phyloP scores from a whole-genome alignment of 1,140 invertebrate genomes.

The Pogonomyrmex californicus region DNA sequence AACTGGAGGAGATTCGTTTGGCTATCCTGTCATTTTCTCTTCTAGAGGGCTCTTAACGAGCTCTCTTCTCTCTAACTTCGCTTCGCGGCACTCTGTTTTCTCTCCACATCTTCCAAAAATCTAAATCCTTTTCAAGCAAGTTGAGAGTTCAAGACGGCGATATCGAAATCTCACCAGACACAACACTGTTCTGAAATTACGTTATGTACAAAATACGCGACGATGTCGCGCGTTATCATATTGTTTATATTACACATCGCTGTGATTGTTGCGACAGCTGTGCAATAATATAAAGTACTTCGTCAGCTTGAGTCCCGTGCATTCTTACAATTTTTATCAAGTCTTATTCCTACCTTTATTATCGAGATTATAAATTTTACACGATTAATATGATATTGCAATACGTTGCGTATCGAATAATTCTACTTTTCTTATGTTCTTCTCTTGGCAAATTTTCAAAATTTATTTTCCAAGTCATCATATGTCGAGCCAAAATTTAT shows the following conservation, averaged over 20 bases:
- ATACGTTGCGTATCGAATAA: background rate
- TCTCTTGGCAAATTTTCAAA: background rate
- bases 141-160: background rate
- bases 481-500: background rate
- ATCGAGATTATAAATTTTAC: background rate
- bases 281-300: background rate
- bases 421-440: background rate
- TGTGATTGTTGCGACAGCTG: slow-evolving; percentile 29
- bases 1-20: slow-evolving; percentile 76
- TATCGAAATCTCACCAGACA: background rate
- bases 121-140: slow-evolving; percentile 5
- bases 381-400: background rate
- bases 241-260: background rate
- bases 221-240: background rate
- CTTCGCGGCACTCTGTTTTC: slow-evolving; percentile 10
- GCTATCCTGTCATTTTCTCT: slow-evolving; percentile 75
- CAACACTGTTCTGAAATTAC: background rate
- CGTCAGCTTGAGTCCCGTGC: background rate
- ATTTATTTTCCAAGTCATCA: background rate
- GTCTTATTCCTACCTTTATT: background rate
- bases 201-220: background rate
- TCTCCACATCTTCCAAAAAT: slow-evolving; percentile 57
- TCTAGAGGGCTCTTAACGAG: slow-evolving; percentile 77
- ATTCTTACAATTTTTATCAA: slow-evolving; percentile 14
- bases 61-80: slow-evolving; percentile 37